Percentiles rank a stretch among this genome's conserved stretches.
Conservation (phyloP, 2,797 vertebrate genomes). For the Pseudomugil tenellus region DNA sequence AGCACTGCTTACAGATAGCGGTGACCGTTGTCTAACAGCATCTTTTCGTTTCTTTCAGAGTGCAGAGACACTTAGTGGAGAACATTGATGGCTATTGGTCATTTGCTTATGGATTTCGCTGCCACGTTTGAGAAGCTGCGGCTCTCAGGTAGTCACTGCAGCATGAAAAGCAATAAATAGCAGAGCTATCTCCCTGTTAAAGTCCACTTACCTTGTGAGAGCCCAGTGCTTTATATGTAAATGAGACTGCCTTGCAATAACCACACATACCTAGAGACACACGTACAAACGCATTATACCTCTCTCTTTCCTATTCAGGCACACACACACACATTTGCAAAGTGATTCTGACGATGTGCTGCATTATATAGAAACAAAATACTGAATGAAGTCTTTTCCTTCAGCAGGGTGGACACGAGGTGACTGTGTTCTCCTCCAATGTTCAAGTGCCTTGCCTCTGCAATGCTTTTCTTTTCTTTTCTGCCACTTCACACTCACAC, state of each 20-base stretch:
- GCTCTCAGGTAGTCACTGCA: conserved; percentile 79
- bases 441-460: conserved; percentile 22
- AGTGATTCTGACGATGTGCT: conserved; percentile 42
- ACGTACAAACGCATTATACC: conserved; percentile 20
- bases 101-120: conserved; percentile 78
- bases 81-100: conserved; percentile 66
- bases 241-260: conserved; percentile 74
- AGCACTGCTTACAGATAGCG: conserved; percentile 40
- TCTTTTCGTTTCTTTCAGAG: conserved; percentile 38
- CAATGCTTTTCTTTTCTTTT: conserved; percentile 37
- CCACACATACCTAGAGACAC: conserved; percentile 27
- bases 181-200: conserved; percentile 78
- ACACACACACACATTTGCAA: neutral
- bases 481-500: conserved; percentile 15
- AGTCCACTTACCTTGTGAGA: conserved; percentile 78
- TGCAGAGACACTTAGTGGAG: conserved; percentile 49
- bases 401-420: conserved; percentile 52
- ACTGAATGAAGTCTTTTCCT: conserved; percentile 62
- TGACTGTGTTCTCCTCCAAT: conserved; percentile 49
- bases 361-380: conserved; percentile 71
- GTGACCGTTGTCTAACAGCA: conserved; percentile 43
- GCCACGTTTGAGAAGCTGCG: conserved; percentile 74
- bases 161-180: conserved; percentile 83
- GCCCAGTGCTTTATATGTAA: conserved; percentile 79
- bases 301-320: conserved; percentile 6